Evolutionary conservation across 2,888 invertebrate genomes (phyloP).

Genomic region (Aleiodes testaceus): DNA sequence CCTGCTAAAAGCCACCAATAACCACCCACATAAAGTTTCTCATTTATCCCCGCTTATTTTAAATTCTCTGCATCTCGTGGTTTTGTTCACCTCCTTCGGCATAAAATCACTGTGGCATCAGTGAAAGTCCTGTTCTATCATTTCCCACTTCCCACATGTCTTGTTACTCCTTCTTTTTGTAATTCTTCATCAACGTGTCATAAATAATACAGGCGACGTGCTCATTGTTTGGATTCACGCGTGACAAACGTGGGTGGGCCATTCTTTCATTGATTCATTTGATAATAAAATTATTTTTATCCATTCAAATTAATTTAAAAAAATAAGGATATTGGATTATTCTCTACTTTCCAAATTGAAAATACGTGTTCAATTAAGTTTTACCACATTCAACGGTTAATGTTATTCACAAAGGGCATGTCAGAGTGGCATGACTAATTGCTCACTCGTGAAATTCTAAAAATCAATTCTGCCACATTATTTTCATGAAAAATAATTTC

Average conservation of each 20-base stretch:
- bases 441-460: too few relatives aligned
- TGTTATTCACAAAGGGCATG: too few relatives aligned
- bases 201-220: background rate
- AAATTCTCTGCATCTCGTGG: background rate
- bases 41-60: background rate
- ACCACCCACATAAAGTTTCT: background rate
- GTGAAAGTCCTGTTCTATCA: conserved; percentile 32
- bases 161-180: background rate
- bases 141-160: background rate
- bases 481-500: too few relatives aligned
- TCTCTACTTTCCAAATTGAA: too few relatives aligned
- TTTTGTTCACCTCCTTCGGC: background rate
- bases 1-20: background rate
- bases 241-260: background rate
- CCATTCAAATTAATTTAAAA: too few relatives aligned
- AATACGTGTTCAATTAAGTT: too few relatives aligned
- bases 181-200: background rate
- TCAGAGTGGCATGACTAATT: too few relatives aligned
- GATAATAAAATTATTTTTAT: too few relatives aligned
- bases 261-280: background rate
- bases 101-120: conserved; percentile 25
- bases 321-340: too few relatives aligned
- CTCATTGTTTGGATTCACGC: background rate
- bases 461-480: too few relatives aligned
- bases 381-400: too few relatives aligned